Evolutionary conservation across 2,888 invertebrate species (phyloP).

Genomic region (Archips xylosteana): DNA sequence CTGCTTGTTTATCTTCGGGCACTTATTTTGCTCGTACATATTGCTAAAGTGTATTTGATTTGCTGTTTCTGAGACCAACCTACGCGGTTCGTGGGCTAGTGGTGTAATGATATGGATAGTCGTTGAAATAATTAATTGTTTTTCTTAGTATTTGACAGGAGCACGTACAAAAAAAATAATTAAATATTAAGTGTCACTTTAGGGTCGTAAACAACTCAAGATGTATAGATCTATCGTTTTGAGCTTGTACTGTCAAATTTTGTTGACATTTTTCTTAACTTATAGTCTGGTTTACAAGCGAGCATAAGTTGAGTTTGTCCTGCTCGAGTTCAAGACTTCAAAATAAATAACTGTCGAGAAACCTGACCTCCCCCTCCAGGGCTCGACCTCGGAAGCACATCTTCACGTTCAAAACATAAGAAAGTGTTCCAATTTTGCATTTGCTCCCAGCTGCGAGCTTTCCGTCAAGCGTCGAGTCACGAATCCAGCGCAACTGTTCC

Average conservation of each 20-base stretch:
- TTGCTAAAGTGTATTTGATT: constrained; percentile 70
- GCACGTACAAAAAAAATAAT: constrained; percentile 41
- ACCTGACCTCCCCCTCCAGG: constrained; percentile 51
- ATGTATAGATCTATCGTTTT: not conserved
- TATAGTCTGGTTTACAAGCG: no score
- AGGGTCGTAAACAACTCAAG: not conserved
- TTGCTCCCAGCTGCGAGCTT: constrained; percentile 54
- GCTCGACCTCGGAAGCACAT: constrained; percentile 52
- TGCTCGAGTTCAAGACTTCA: not conserved
- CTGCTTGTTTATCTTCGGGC: constrained; percentile 59
- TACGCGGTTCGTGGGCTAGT: constrained; percentile 60
- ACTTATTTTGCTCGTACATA: constrained; percentile 57
- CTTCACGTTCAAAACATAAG: constrained; percentile 53
- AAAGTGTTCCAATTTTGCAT: constrained; percentile 69
- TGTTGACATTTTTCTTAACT: no score
- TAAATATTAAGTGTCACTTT: constrained; percentile 29
- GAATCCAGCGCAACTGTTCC: constrained; percentile 51
- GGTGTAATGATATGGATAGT: constrained; percentile 63
- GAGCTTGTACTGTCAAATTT: not conserved
- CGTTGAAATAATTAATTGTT: constrained; percentile 62
- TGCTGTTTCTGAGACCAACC: constrained; percentile 62
- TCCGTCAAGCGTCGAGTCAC: constrained; percentile 56
- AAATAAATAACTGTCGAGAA: constrained; percentile 16
- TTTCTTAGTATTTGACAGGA: constrained; percentile 43
- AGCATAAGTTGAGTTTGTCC: not conserved